These are phyloP conservation scores for Phyllostomus discolor DNA, from an alignment of 2,113 vertebrate genomes.

Conservation along the genomic window DNA sequence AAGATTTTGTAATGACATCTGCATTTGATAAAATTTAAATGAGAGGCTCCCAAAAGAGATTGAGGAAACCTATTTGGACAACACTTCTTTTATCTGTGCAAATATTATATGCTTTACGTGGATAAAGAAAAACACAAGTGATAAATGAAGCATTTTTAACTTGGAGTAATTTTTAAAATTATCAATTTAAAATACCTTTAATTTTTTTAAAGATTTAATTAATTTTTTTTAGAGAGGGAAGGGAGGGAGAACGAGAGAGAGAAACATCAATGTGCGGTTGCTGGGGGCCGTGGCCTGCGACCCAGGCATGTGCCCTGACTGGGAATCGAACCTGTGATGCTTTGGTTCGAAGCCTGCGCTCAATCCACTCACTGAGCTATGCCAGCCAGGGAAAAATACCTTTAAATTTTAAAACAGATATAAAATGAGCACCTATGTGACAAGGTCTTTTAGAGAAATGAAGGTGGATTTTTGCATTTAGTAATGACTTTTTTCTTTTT, in stretches of 20 bases:
- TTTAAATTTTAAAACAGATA: not conserved
- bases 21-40: constrained; percentile 48
- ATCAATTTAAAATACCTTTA: constrained; percentile 15
- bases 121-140: constrained; percentile 6
- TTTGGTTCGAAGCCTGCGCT: too few species aligned
- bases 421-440: not conserved
- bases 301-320: too few species aligned
- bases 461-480: not conserved
- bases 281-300: too few species aligned
- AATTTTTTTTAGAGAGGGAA: too few species aligned
- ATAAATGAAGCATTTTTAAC: constrained; percentile 11
- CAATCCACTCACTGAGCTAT: too few species aligned
- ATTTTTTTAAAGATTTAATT: not conserved
- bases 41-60: not conserved
- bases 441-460: not conserved
- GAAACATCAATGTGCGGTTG: too few species aligned
- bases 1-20: constrained; percentile 37
- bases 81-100: constrained; percentile 1
- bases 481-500: not conserved
- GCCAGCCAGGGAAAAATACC: not conserved
- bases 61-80: constrained; percentile 46
- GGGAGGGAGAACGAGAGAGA: too few species aligned
- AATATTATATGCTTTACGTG: constrained; percentile 26
- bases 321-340: too few species aligned
- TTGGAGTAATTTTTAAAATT: not conserved